Evolutionary conservation across 2,113 vertebrate species (phyloP), one percentile per base, ranked within the genome.

Genomic region (Pheucticus melanocephalus): DNA sequence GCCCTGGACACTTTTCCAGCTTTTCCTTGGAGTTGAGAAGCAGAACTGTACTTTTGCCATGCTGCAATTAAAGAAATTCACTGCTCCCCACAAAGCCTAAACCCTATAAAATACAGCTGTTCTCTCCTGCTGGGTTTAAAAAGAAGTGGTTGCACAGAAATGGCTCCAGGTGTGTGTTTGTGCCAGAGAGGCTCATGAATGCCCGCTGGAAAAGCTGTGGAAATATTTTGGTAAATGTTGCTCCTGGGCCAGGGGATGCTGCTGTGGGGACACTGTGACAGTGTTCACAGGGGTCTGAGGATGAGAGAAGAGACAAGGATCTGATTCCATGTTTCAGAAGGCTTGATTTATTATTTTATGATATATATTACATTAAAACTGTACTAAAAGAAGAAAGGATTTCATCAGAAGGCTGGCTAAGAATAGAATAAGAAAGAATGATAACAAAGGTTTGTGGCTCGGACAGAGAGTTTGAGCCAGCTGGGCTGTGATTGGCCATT

Each of bases 21-120:
- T 65, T 77, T 57, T 31, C 54, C 17, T 53, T 18, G 10, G 45
- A 22, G 60, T 0, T 57, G 37, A 50, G 72, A 48, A 50, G 50
- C 31, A 10, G 8, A 50, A 54, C 8, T 6, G 11, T 45, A 51
- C 70, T 85, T 6, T 71, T 63, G 54, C 92, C 64, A 75, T 3
- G 1, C 27, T 2, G 69, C 81, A 83, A 35, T 86, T 69, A 83
- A 84, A 89, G 40, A 84, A 83, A 96, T 75, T 80, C 81, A 47
- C 64, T 42, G 5, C 60, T 42, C 61, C 82, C 50, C 24, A 19
- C 83, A 92, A 88, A 86, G 65, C 44, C 80, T 21, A 75, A 59
- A 63, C 33, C 77, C 91, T 53, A 12, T 78, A 78, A 91, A 94
- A 83, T 78, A 59, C 89, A 96, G 94, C 86, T 94, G 77, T 88